phyloP scores from a whole-genome alignment of 2,797 vertebrate genomes.

The Brotula barbata region DNA sequence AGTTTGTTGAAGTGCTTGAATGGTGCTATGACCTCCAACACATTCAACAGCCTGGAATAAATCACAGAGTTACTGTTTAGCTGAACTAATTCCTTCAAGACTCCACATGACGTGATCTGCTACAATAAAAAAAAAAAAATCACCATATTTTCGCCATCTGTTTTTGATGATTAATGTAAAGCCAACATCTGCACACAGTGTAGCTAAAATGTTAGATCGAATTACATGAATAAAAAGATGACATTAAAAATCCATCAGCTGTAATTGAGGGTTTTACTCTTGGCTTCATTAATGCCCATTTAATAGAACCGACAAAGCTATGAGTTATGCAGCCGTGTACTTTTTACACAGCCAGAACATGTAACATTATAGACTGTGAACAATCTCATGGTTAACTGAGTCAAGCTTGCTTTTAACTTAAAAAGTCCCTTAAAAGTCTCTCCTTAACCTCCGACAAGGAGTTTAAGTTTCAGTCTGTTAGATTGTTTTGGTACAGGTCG shows the following conservation, averaged over 20 bases:
- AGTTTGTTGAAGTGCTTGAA: constrained; percentile 99
- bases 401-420: background rate
- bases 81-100: background rate
- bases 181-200: constrained; percentile 7
- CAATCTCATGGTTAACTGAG: constrained; percentile 13
- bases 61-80: background rate
- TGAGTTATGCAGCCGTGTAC: constrained; percentile 31
- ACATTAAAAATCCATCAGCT: constrained; percentile 54
- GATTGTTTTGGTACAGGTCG: too few species aligned
- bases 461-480: too few species aligned
- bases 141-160: background rate
- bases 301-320: constrained; percentile 40
- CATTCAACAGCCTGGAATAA: constrained; percentile 88
- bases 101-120: background rate
- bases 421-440: too few species aligned
- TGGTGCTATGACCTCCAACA: constrained; percentile 95
- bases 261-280: constrained; percentile 44
- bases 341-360: constrained; percentile 22
- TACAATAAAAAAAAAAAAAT: constrained; percentile 18
- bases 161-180: constrained; percentile 18
- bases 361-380: constrained; percentile 30
- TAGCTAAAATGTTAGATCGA: constrained; percentile 5
- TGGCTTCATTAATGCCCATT: constrained; percentile 47
- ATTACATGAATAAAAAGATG: constrained; percentile 20
- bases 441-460: too few species aligned